Conservation (phyloP, 1,140 invertebrate species). For the Drosophila seguyi region DNA sequence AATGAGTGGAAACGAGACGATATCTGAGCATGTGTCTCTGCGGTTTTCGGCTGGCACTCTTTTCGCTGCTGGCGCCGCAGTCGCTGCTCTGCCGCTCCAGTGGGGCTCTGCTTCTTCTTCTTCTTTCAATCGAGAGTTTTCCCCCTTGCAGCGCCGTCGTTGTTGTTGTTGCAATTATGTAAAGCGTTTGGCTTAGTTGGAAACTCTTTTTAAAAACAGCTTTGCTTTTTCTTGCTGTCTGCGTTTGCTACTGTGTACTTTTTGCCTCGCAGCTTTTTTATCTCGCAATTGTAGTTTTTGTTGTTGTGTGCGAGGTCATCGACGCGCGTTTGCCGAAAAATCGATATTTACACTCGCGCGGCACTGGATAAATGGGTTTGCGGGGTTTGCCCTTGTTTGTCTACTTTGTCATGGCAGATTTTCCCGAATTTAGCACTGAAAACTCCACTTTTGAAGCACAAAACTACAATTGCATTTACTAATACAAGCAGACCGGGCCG, state of each 20-base stretch:
- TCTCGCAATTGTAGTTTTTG: conserved; percentile 23
- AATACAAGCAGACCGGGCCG: conserved; percentile 28
- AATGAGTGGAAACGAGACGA: conserved; percentile 94
- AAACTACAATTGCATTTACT: conserved; percentile 29
- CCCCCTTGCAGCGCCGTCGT: conserved; percentile 63
- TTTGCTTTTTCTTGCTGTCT: conserved; percentile 27
- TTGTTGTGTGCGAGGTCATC: conserved; percentile 70
- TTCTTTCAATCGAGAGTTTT: conserved; percentile 47
- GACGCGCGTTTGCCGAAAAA: conserved; percentile 59
- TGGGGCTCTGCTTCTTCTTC: conserved; percentile 44
- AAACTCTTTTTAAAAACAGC: conserved; percentile 28
- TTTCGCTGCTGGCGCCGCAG: conserved; percentile 49
- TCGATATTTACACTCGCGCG: conserved; percentile 64
- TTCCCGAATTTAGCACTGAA: conserved; percentile 17
- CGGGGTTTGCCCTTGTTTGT: conserved; percentile 14
- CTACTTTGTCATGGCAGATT: conserved; percentile 3
- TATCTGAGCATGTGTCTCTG: conserved; percentile 91
- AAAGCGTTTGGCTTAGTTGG: conserved; percentile 64
- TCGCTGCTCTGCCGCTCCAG: conserved; percentile 36
- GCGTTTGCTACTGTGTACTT: neutral
- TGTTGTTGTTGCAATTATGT: conserved; percentile 66
- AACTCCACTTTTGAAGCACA: conserved; percentile 14
- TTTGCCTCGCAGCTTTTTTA: conserved; percentile 19
- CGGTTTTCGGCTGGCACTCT: conserved; percentile 72
- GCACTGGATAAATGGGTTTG: conserved; percentile 28